Conservation (phyloP, 2,113 vertebrate genomes). For the Nyctibius bracteatus region DNA sequence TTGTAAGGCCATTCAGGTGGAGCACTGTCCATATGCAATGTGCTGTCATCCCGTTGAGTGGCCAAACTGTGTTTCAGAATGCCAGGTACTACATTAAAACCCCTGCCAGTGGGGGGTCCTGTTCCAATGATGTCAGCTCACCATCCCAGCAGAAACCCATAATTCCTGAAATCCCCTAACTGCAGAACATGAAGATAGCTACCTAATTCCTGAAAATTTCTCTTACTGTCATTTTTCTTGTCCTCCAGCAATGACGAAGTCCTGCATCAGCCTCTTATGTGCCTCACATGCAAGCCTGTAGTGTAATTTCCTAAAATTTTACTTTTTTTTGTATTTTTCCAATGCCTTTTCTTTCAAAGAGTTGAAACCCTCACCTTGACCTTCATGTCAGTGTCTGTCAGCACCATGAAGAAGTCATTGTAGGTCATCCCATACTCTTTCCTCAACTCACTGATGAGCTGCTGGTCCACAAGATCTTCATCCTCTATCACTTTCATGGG, state of each 20-base stretch:
- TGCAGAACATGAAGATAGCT: not conserved
- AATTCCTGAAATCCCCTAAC: not conserved
- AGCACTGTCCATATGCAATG: not conserved
- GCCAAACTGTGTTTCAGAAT: not conserved
- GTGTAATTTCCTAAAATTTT: not conserved
- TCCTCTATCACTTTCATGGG: constrained; percentile 91
- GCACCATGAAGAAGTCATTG: constrained; percentile 95
- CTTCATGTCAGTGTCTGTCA: constrained; percentile 92
- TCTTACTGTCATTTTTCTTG: not conserved
- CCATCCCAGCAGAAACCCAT: not conserved
- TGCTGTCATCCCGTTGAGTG: not conserved
- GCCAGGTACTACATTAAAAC: not conserved
- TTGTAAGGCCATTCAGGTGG: not conserved
- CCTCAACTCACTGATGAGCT: constrained; percentile 90
- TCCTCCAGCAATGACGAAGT: not conserved
- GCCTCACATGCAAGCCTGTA: not conserved
- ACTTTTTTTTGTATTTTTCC: not conserved
- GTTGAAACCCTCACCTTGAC: constrained; percentile 80
- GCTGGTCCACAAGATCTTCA: constrained; percentile 90
- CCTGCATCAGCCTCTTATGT: not conserved
- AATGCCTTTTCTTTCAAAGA: not conserved
- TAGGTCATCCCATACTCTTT: constrained; percentile 93
- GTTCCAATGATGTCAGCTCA: not conserved
- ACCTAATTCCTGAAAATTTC: not conserved
- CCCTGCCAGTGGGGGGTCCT: not conserved